Percentiles rank a stretch among this genome's conserved stretches.
Evolutionary conservation across 2,888 invertebrate species (phyloP).

Genomic region (Sphecodes monilicornis): DNA sequence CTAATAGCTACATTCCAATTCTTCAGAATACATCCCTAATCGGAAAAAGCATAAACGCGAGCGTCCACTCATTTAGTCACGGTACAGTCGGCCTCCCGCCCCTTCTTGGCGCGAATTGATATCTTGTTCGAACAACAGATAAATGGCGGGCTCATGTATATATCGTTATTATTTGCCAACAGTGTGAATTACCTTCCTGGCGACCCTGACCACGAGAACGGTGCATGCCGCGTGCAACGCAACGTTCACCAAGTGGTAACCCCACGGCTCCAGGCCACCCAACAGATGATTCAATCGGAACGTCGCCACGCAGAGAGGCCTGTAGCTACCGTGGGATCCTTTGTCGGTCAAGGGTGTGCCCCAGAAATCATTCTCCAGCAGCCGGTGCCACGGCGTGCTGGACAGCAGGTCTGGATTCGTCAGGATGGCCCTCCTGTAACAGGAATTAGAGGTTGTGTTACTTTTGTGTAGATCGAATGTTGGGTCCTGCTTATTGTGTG

Average conservation of each 20-base stretch:
- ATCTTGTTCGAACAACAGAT: slow-evolving; percentile 35
- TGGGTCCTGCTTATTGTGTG: too few relatives aligned
- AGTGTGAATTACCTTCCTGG: slow-evolving; percentile 86
- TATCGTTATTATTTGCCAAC: background rate
- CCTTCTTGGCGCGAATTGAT: background rate
- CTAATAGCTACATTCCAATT: too few relatives aligned
- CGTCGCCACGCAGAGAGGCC: slow-evolving; percentile 95
- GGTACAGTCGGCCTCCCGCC: background rate
- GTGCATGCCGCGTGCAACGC: slow-evolving; percentile 94
- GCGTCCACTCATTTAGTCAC: background rate
- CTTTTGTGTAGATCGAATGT: background rate
- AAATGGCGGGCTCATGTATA: background rate
- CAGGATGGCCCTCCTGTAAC: slow-evolving; percentile 95
- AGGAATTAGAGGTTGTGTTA: background rate
- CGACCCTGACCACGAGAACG: slow-evolving; percentile 91
- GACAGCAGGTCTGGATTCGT: slow-evolving; percentile 97
- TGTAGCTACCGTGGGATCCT: slow-evolving; percentile 98
- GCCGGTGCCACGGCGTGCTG: slow-evolving; percentile 91
- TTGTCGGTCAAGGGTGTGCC: slow-evolving; percentile 96
- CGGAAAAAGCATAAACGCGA: slow-evolving; percentile 39
- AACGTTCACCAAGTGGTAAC: slow-evolving; percentile 95
- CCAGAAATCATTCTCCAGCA: slow-evolving; percentile 98
- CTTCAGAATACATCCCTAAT: slow-evolving; percentile 9
- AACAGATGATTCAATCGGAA: slow-evolving; percentile 94
- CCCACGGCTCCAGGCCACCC: slow-evolving; percentile 91